phyloP scores from a whole-genome alignment of 2,113 vertebrate genomes.

The Entomyzon cyanotis region DNA sequence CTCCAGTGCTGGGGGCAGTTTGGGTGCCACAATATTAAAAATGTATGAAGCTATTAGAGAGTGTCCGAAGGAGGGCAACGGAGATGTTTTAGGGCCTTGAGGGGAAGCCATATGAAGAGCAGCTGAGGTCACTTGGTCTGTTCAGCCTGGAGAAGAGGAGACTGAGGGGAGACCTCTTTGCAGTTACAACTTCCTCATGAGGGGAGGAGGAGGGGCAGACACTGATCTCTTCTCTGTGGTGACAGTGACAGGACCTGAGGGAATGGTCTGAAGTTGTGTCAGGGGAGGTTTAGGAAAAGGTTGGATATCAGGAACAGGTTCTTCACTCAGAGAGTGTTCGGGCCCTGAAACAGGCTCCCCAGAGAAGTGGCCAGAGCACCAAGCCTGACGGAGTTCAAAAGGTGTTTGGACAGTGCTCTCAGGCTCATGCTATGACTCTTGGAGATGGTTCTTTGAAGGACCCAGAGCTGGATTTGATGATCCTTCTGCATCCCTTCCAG shows the following conservation, averaged over 20 bases:
- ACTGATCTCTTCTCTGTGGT: background rate
- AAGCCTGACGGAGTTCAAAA: background rate
- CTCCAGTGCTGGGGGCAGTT: background rate
- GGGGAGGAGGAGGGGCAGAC: background rate
- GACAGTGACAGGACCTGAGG: background rate
- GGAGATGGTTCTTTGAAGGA: background rate
- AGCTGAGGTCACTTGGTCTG: background rate
- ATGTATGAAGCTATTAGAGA: background rate
- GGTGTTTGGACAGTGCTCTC: background rate
- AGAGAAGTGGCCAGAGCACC: background rate
- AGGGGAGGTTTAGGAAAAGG: background rate
- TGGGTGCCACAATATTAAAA: accelerated
- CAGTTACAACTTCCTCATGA: background rate
- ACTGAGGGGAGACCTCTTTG: background rate
- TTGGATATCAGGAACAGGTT: background rate
- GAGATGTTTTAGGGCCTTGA: background rate
- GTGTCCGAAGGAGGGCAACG: background rate
- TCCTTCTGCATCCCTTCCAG: background rate
- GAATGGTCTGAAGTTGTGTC: background rate
- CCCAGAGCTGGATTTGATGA: background rate
- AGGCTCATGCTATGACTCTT: background rate
- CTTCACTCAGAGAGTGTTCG: accelerated
- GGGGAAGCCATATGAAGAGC: accelerated
- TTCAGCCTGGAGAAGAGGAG: background rate
- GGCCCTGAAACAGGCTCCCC: background rate